Percentiles rank a stretch among this genome's conserved stretches.
Evolutionary conservation across 2,797 vertebrate genomes (phyloP).

Genomic region (Acridotheres tristis): DNA sequence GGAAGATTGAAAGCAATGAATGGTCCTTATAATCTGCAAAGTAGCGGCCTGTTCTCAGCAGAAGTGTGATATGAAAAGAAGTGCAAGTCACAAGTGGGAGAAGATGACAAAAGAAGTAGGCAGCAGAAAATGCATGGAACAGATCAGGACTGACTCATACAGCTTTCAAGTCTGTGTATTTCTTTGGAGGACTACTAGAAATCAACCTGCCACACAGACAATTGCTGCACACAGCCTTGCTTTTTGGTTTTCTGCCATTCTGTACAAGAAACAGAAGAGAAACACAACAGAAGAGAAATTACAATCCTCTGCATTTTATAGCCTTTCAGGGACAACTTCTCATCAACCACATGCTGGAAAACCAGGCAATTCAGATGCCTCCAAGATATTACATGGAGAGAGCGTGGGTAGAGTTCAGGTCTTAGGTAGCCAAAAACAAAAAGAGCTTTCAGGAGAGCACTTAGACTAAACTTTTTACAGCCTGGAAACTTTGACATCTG

Average conservation of each 20-base stretch:
- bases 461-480: conserved; percentile 57
- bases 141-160: conserved; percentile 7
- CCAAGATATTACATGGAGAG: background rate
- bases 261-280: background rate
- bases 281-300: background rate
- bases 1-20: conserved; percentile 24
- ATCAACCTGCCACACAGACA: background rate
- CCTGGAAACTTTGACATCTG: conserved; percentile 69
- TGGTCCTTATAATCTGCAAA: conserved; percentile 23
- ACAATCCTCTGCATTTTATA: background rate
- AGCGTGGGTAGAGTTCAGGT: background rate
- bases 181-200: background rate
- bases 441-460: conserved; percentile 27
- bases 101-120: conserved; percentile 45
- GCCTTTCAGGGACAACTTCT: conserved; percentile 1
- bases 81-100: conserved; percentile 40
- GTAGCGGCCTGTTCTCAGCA: conserved; percentile 11
- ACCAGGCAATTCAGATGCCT: background rate
- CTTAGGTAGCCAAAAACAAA: conserved; percentile 15
- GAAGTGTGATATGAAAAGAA: conserved; percentile 36
- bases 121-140: conserved; percentile 22
- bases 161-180: background rate
- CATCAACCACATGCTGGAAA: background rate
- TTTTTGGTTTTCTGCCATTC: background rate
- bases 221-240: background rate